Percentiles rank a stretch among this genome's conserved stretches.
Evolutionary conservation across 2,797 vertebrate genomes (phyloP).

Genomic region (Arctocebus calabarensis): DNA sequence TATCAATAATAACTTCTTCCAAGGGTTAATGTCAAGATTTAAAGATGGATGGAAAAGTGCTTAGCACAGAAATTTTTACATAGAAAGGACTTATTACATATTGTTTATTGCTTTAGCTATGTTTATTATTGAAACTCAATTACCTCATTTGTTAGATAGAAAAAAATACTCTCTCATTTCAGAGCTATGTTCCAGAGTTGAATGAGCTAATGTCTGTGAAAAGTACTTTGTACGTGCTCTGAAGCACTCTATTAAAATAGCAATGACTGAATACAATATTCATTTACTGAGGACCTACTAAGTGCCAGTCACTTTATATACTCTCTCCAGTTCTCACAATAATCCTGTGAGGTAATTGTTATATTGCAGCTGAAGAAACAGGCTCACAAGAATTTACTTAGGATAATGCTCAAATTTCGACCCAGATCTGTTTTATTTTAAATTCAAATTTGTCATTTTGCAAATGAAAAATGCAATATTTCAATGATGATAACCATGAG

Average conservation of each 20-base stretch:
- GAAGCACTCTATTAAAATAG: not conserved
- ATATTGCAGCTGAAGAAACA: not conserved
- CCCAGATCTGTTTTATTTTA: not conserved
- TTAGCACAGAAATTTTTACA: not conserved
- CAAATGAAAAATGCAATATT: not conserved
- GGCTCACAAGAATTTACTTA: constrained; percentile 24
- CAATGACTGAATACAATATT: not conserved
- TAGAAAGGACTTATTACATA: not conserved
- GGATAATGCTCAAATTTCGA: constrained; percentile 2
- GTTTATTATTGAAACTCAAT: not conserved
- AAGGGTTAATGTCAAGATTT: not conserved
- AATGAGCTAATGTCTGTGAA: not conserved
- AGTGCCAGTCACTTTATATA: not conserved
- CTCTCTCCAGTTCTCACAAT: not conserved
- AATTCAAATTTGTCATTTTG: not conserved
- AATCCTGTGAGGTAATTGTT: not conserved
- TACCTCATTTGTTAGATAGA: not conserved
- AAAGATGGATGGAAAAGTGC: not conserved
- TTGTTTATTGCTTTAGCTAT: not conserved
- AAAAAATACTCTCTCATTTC: not conserved
- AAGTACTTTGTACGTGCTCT: not conserved
- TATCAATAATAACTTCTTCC: not conserved
- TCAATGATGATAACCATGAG: not conserved
- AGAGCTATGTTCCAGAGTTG: not conserved
- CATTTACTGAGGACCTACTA: not conserved